Evolutionary conservation across 1,140 invertebrate species (phyloP).

Genomic region (Papilio aristodemus): DNA sequence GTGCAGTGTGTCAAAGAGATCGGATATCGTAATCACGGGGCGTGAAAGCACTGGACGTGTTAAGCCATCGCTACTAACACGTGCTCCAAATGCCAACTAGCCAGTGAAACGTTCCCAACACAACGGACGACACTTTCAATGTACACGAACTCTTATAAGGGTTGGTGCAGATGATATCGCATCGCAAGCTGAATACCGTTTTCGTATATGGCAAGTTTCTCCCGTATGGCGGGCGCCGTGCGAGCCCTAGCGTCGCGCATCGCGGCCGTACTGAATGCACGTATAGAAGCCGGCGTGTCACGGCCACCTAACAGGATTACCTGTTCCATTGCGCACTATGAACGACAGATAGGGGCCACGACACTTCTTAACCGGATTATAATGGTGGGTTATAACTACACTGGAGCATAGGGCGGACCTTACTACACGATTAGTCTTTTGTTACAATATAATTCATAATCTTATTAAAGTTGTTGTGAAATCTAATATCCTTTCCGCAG

Average conservation of each 20-base stretch:
- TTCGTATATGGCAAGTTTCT: conserved; percentile 75
- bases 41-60: conserved; percentile 72
- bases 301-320: conserved; percentile 79
- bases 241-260: conserved; percentile 71
- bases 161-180: conserved; percentile 33
- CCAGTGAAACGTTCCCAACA: conserved; percentile 56
- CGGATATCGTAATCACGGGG: conserved; percentile 59
- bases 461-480: conserved; percentile 4
- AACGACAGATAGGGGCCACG: conserved; percentile 63
- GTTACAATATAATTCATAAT: conserved; percentile 19
- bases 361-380: conserved; percentile 68
- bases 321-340: conserved; percentile 72
- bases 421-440: conserved; percentile 26
- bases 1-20: conserved; percentile 63
- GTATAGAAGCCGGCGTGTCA: conserved; percentile 73
- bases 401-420: conserved; percentile 45
- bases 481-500: conserved; percentile 2
- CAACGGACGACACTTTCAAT: conserved; percentile 62
- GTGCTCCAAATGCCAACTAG: conserved; percentile 73
- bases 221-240: conserved; percentile 69
- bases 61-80: conserved; percentile 57
- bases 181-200: conserved; percentile 58
- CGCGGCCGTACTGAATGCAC: conserved; percentile 56
- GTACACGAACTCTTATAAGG: conserved; percentile 39
- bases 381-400: conserved; percentile 60